Evolutionary conservation across 1,140 invertebrate genomes (phyloP).

Genomic region (Papilio aristodemus): DNA sequence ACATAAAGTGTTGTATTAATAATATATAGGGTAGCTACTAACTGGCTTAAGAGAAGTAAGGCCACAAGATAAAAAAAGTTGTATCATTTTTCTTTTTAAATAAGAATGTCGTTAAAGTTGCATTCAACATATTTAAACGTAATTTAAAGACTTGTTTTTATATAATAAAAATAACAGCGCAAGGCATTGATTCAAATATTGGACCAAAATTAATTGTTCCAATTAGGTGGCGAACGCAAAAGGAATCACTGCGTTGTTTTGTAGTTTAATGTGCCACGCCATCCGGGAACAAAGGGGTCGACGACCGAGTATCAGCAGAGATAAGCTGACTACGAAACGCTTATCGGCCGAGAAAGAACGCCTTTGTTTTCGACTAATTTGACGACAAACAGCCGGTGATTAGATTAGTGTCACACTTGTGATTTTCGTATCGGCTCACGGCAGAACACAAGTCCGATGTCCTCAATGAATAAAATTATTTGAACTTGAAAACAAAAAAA

Average conservation of each 20-base stretch:
- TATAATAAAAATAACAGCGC: neutral
- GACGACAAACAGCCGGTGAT: constrained; percentile 58
- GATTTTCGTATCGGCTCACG: constrained; percentile 22
- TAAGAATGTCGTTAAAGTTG: neutral
- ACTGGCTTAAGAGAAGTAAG: no score
- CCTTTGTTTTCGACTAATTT: constrained; percentile 71
- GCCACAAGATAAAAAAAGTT: no score
- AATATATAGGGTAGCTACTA: no score
- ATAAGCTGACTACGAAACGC: constrained; percentile 67
- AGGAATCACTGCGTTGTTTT: constrained; percentile 42
- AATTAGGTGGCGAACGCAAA: constrained; percentile 26
- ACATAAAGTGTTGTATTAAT: no score
- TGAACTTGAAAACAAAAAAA: neutral
- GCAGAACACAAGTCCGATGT: neutral
- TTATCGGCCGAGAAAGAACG: constrained; percentile 73
- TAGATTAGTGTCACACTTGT: constrained; percentile 47
- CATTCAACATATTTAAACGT: neutral
- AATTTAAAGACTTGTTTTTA: neutral
- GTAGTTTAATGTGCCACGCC: constrained; percentile 57
- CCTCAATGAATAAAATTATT: neutral
- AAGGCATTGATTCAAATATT: neutral
- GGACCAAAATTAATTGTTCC: neutral
- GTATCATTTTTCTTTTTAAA: neutral
- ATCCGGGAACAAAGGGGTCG: constrained; percentile 63
- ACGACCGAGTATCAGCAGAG: constrained; percentile 67